Conservation (phyloP, 64 coral and sea anemone genomes). For the Cladopsammia gracilis region DNA sequence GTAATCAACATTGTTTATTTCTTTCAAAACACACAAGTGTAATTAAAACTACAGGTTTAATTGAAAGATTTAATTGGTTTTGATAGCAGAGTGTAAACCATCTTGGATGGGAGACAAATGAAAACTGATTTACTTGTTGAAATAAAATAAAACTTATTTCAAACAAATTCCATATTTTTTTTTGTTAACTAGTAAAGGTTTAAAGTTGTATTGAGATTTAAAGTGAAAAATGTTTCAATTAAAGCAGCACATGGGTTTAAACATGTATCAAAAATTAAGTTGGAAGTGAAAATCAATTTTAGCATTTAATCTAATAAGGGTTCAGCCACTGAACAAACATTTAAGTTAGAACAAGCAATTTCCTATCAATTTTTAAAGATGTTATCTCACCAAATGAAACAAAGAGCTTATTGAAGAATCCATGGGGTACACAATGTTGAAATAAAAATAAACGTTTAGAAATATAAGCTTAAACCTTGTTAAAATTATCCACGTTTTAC, state of each 20-base stretch:
- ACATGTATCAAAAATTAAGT: conserved; percentile 19
- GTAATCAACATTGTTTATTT: neutral
- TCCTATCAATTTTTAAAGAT: conserved; percentile 35
- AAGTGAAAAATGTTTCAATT: neutral
- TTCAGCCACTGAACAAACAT: neutral
- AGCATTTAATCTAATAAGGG: neutral
- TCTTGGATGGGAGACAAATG: too few relatives aligned
- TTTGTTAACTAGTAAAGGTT: too few relatives aligned
- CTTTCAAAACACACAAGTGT: neutral
- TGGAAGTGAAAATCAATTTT: neutral
- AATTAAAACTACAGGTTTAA: neutral
- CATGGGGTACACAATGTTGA: neutral
- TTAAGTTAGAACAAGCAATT: conserved; percentile 7
- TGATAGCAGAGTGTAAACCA: too few relatives aligned
- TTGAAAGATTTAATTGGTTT: neutral
- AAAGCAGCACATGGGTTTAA: neutral
- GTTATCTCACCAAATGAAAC: neutral
- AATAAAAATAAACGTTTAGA: neutral
- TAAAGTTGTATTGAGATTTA: neutral
- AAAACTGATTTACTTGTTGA: neutral
- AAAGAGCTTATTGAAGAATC: neutral
- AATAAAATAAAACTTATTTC: neutral
- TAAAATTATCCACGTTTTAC: neutral
- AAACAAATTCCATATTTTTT: neutral
- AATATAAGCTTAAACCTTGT: neutral